phyloP scores from a whole-genome alignment of 2,113 vertebrate species.

The Paramormyrops kingsleyae region DNA sequence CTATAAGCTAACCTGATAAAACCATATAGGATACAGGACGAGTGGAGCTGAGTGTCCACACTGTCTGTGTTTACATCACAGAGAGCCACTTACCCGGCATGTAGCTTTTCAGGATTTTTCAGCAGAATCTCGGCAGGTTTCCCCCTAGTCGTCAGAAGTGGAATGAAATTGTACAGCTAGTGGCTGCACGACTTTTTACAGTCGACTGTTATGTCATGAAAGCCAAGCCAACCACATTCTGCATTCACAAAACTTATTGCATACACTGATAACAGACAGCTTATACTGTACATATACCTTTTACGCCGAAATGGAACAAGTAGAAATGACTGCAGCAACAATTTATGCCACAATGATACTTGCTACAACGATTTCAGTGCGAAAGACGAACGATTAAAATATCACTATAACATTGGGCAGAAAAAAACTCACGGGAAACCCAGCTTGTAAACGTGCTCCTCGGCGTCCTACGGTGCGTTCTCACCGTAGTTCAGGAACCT shows the following conservation, averaged over 20 bases:
- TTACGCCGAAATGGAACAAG: not conserved
- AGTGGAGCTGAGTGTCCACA: not conserved
- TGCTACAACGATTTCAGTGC: not conserved
- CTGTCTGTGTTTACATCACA: not conserved
- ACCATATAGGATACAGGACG: not conserved
- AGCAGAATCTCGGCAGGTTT: not conserved
- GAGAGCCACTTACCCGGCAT: not conserved
- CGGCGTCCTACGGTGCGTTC: not conserved
- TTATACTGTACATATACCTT: not conserved
- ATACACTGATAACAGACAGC: not conserved
- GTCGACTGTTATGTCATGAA: not conserved
- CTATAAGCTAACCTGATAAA: not conserved
- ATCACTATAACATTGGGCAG: not conserved
- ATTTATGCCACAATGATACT: not conserved
- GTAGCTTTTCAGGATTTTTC: not conserved
- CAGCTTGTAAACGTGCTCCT: not conserved
- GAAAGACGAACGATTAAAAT: not conserved
- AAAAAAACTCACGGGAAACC: not conserved
- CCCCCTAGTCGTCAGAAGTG: not conserved
- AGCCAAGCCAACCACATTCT: not conserved
- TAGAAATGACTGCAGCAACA: not conserved
- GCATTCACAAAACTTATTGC: not conserved
- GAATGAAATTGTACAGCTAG: not conserved
- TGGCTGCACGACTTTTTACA: not conserved
- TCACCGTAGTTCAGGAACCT: not conserved